Conservation (phyloP, 2,888 invertebrate genomes). For the Watsonalla binaria region DNA sequence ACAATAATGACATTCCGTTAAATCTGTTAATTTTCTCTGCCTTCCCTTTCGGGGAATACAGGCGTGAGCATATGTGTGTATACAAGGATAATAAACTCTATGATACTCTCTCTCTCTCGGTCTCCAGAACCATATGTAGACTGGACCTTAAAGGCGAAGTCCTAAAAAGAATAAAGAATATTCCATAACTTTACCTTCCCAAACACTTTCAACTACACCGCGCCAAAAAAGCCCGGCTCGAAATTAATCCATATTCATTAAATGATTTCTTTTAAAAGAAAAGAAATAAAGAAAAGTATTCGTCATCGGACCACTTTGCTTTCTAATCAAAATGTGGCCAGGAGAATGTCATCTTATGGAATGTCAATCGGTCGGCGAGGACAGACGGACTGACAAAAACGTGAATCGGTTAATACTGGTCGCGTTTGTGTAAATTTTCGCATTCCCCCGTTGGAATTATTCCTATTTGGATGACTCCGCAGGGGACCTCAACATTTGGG, state of each 20-base stretch:
- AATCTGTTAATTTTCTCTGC: too few relatives aligned
- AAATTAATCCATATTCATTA: neutral
- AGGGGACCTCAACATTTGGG: conserved; percentile 23
- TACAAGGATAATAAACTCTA: too few relatives aligned
- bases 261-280: neutral
- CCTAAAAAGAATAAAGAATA: conserved; percentile 2
- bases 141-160: neutral
- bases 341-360: conserved; percentile 59
- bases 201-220: conserved; percentile 1
- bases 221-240: neutral
- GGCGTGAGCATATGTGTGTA: too few relatives aligned
- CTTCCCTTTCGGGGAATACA: too few relatives aligned
- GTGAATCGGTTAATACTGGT: conserved; percentile 62
- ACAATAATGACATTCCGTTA: too few relatives aligned
- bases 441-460: conserved; percentile 43
- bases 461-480: conserved; percentile 31
- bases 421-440: conserved; percentile 70
- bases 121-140: conserved; percentile 2
- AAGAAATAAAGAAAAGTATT: conserved; percentile 1
- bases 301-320: conserved; percentile 11
- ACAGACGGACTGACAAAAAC: conserved; percentile 56
- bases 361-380: conserved; percentile 29
- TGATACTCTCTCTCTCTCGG: conserved; percentile 6
- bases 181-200: conserved; percentile 12
- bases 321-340: conserved; percentile 61